Evolutionary conservation across 2,888 invertebrate genomes (phyloP), one percentile per base, ranked within the genome.

Genomic region (Balanococcus diminutus): DNA sequence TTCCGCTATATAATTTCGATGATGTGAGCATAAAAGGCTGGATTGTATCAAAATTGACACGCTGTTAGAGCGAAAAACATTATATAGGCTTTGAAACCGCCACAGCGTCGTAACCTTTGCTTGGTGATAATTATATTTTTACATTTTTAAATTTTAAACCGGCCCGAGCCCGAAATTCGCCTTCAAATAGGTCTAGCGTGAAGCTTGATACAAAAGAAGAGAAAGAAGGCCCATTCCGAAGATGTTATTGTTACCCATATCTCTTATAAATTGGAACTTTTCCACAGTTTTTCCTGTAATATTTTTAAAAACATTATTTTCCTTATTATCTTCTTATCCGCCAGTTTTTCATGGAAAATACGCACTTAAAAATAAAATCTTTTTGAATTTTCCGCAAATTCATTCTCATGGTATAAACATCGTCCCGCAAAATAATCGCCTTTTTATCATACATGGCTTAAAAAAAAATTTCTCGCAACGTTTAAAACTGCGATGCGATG

Each of bases 191-290:
- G 61, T 61, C 61, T 61, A 61, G 61, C 61, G 61, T 61, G 25
- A 61, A 61, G n/a, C 25, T 61, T 25, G 61, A 61, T 61, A 61
- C 61, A 61, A 61, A 61, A 61, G 61, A 61, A 28, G 14, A 61
- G 61, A 9, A 11, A 61, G 25, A 61, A 25, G 25, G n/a, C 9
- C 61, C 61, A 61, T 61, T 61, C 61, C 61, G 61, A 61, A 61
- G 61, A 61, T 61, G 61, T 61, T 61, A 61, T 61, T 61, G 61
- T 61, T 61, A 61, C 61, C 61, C 61, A 61, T 61, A 61, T 61
- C 61, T 61, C 25, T 61, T 61, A 61, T 61, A 61, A 61, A 61
- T 61, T 61, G 61, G 61, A 61, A 61, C 61, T 61, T 61, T 61
- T 61, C 61, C 61, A 61, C 61, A 61, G 61, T 61, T 61, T 61